Base-by-base conservation (phyloP, 2,113 vertebrate species). In the Podilymbus podiceps region DNA sequence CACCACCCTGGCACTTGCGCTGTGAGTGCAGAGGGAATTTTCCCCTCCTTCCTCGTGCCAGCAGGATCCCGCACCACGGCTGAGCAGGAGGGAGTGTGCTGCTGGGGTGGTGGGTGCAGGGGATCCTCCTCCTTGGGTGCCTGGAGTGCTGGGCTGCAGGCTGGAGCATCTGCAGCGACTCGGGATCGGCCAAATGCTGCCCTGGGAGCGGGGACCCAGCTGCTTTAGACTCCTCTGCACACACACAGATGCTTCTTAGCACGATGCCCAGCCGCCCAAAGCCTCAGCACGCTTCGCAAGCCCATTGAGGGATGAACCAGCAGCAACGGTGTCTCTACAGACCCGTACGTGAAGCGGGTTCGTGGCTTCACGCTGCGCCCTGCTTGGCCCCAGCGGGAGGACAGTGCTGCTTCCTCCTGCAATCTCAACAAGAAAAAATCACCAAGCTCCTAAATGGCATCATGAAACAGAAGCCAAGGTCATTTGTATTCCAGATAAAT, bases 91-190 rank as follows among this genome's bases (percentile, higher is more conserved):
- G 40, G 24, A 53, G 25, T 15, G 2, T 5, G 42, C 89, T 30
- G 59, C 42, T 0, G 5, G 15, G 21, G 18, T 7, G 3, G 0
- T 0, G 15, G 58, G 0, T 16, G 11, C 5, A 13, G 27, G 25
- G 40, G 22, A 9, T 15, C 22, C 49, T 58, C 20, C 67, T 79
- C n/a, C 71, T 17, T 2, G 1, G 25, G 49, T 3, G 1, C 35
- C 55, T 2, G 2, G 1, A 11, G 80, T 3, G 14, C 66, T 24
- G 1, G 30, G 52, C 24, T 33, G 49, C 49, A 28, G 1, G 1
- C 28, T 52, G 79, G 50, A 74, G 27, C 55, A 8, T 1, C 55
- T 0, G 0, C 1, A 3, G 46, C 8, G 46, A 42, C 68, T 21
- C 3, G 8, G 72, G 38, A 12, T 14, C 0, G 2, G 5, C 2